Percentiles rank a stretch among this genome's conserved stretches.
Evolutionary conservation across 2,797 vertebrate species (phyloP).

Genomic region (Adelosebastes latens): DNA sequence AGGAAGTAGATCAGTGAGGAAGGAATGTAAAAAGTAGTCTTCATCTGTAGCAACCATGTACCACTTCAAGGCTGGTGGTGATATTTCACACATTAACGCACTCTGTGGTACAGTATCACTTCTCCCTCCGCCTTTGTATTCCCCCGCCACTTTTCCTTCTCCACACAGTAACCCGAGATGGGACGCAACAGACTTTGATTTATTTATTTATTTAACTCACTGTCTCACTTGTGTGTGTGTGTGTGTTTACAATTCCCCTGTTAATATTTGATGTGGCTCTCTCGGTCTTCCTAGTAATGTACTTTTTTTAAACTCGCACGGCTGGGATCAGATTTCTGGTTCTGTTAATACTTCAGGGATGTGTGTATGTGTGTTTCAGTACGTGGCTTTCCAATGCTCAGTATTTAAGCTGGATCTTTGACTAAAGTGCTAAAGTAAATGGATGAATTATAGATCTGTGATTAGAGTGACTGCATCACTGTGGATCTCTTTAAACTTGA

Average conservation of each 20-base stretch:
- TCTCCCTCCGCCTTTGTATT: background rate
- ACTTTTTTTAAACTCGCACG: conserved; percentile 12
- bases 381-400: background rate
- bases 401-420: conserved; percentile 13
- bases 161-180: conserved; percentile 25
- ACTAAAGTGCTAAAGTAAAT: background rate
- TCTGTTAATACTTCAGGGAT: background rate
- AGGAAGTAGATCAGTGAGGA: background rate
- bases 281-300: conserved; percentile 31
- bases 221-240: conserved; percentile 54
- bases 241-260: conserved; percentile 65
- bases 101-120: background rate
- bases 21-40: background rate
- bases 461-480: conserved; percentile 13
- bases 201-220: conserved; percentile 34
- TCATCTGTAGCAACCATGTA: background rate
- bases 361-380: background rate
- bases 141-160: conserved; percentile 4
- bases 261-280: conserved; percentile 73
- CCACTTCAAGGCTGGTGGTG: conserved; percentile 2
- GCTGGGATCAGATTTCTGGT: conserved; percentile 22
- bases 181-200: conserved; percentile 18
- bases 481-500: conserved; percentile 20
- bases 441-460: conserved; percentile 36
- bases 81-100: conserved; percentile 35